These are phyloP conservation scores for Mystacornis crossleyi DNA, from an alignment of 2,113 vertebrate genomes.

Conservation along the genomic window DNA sequence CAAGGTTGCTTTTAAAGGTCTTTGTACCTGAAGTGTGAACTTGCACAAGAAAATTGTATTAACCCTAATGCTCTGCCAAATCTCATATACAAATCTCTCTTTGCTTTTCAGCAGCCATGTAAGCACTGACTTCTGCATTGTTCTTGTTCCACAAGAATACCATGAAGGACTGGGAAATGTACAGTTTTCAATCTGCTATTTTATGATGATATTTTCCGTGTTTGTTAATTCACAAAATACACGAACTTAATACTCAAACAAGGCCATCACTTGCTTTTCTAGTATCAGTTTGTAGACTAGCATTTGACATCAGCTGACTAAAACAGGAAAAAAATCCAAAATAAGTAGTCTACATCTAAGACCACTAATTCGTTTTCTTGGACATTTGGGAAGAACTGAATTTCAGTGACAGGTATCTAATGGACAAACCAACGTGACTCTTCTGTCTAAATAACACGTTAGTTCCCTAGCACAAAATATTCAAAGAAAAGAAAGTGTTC, in stretches of 20 bases:
- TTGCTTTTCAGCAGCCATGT: background rate
- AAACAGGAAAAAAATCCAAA: background rate
- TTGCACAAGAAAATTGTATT: rapidly evolving
- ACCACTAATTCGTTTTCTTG: background rate
- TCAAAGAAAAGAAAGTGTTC: background rate
- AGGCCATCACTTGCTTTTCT: background rate
- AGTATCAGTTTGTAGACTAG: background rate
- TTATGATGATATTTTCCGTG: background rate
- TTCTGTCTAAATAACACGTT: background rate
- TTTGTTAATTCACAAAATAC: background rate
- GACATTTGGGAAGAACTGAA: background rate
- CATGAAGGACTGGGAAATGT: background rate
- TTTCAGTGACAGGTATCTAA: background rate
- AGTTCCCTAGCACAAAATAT: background rate
- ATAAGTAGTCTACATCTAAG: background rate
- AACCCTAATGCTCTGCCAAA: background rate
- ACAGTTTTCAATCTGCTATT: background rate
- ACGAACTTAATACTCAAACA: background rate
- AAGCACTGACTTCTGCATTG: background rate
- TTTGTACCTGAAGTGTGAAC: background rate
- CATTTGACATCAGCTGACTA: background rate
- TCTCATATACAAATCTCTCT: background rate
- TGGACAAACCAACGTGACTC: background rate
- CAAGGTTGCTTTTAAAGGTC: background rate
- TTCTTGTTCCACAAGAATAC: background rate